These are phyloP conservation scores for Sminthurinus signatus DNA, from an alignment of 1,140 invertebrate species.

Conservation along the genomic window DNA sequence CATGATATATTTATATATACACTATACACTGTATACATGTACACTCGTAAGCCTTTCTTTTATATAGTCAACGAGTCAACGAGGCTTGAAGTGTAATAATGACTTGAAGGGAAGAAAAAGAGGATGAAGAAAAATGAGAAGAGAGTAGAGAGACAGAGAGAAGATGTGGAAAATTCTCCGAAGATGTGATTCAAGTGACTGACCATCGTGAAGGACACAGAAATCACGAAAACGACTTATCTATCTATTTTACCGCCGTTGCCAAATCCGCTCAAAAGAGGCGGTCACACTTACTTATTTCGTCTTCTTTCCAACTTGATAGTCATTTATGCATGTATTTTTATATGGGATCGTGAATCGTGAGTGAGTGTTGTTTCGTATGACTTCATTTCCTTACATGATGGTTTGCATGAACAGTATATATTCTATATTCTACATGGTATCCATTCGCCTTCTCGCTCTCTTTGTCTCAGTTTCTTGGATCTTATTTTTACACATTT, in stretches of 20 bases:
- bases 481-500: too few relatives aligned
- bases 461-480: too few relatives aligned
- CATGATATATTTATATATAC: too few relatives aligned
- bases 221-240: constrained; percentile 28
- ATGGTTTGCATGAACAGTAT: too few relatives aligned
- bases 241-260: constrained; percentile 4
- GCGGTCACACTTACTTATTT: constrained; percentile 5
- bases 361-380: too few relatives aligned
- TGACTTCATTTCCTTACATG: too few relatives aligned
- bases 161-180: constrained; percentile 14
- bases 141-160: background rate
- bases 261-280: constrained; percentile 2
- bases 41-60: too few relatives aligned
- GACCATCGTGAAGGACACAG: constrained; percentile 36
- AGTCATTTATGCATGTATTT: too few relatives aligned
- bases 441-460: too few relatives aligned
- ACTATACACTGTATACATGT: too few relatives aligned
- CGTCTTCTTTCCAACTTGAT: background rate
- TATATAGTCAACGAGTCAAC: background rate
- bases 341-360: too few relatives aligned
- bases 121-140: background rate
- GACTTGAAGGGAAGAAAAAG: background rate
- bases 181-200: constrained; percentile 30
- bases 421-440: too few relatives aligned
- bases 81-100: constrained; percentile 12